Evolutionary conservation across 1,140 invertebrate genomes (phyloP).

Genomic region (Conus ventricosus): DNA sequence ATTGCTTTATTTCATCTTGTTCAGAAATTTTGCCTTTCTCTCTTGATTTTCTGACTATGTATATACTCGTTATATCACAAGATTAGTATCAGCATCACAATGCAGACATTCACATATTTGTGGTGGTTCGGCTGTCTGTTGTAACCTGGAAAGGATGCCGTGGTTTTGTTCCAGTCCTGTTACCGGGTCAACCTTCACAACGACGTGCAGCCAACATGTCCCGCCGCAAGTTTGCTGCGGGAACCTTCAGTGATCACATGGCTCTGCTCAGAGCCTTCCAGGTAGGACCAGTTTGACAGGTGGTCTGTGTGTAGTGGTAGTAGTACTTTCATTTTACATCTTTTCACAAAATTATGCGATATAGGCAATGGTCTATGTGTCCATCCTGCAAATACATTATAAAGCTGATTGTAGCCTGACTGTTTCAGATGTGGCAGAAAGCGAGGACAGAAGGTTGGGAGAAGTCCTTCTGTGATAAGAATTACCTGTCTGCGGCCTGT

Average conservation of each 20-base stretch:
- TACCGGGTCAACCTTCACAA: constrained; percentile 82
- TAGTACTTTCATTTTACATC: too few species aligned
- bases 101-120: too few species aligned
- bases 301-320: too few species aligned
- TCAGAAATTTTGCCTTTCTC: too few species aligned
- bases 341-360: too few species aligned
- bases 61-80: too few species aligned
- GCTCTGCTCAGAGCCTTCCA: constrained; percentile 89
- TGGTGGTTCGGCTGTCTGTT: neutral
- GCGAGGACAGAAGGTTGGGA: constrained; percentile 83
- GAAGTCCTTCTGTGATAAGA: constrained; percentile 84
- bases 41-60: too few species aligned
- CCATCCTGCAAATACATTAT: too few species aligned
- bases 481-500: constrained; percentile 86
- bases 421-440: constrained; percentile 78
- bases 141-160: too few species aligned
- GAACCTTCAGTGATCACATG: constrained; percentile 94
- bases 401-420: neutral
- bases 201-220: constrained; percentile 80
- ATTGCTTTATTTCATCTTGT: too few species aligned
- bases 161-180: constrained; percentile 79
- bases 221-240: constrained; percentile 83
- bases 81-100: too few species aligned
- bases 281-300: constrained; percentile 68
- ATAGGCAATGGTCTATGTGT: too few species aligned